phyloP scores from a whole-genome alignment of 1,140 invertebrate species.

The Camponotus floridanus region DNA sequence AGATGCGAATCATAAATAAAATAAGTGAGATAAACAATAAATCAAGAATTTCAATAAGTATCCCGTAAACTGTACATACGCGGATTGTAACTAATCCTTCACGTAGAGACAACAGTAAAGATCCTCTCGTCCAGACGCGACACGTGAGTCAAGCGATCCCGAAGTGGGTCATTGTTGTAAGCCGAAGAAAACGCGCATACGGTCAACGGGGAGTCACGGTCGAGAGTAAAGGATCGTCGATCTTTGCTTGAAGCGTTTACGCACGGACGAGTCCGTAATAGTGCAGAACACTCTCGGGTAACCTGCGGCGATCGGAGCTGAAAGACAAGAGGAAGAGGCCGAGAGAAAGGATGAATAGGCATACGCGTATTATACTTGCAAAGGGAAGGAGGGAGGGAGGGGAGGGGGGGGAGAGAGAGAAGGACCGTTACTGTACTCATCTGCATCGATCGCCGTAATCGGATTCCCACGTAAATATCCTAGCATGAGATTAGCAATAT shows the following conservation, averaged over 20 bases:
- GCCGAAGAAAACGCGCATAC: constrained; percentile 11
- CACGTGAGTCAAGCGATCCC: constrained; percentile 32
- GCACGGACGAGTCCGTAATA: constrained; percentile 58
- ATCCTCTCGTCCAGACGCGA: constrained; percentile 17
- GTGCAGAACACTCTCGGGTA: constrained; percentile 57
- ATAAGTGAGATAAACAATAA: no score
- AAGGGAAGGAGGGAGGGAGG: not conserved
- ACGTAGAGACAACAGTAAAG: not conserved
- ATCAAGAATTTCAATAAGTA: not conserved
- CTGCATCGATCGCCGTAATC: constrained; percentile 73
- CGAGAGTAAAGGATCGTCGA: constrained; percentile 60
- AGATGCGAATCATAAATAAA: not conserved
- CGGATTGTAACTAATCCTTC: not conserved
- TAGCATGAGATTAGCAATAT: constrained; percentile 1
- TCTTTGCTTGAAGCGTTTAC: constrained; percentile 59
- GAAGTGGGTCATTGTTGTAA: constrained; percentile 71
- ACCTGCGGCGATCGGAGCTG: constrained; percentile 52
- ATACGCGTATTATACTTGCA: constrained; percentile 32
- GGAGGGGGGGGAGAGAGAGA: not conserved
- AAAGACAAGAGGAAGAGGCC: constrained; percentile 3
- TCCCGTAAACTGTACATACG: not conserved
- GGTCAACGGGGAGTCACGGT: constrained; percentile 47
- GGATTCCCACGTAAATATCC: constrained; percentile 68
- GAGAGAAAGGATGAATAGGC: constrained; percentile 49
- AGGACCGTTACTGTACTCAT: constrained; percentile 72